Evolutionary conservation across 2,113 vertebrate genomes (phyloP), one percentile per base, ranked within the genome.

Genomic region (Zapornia atra): DNA sequence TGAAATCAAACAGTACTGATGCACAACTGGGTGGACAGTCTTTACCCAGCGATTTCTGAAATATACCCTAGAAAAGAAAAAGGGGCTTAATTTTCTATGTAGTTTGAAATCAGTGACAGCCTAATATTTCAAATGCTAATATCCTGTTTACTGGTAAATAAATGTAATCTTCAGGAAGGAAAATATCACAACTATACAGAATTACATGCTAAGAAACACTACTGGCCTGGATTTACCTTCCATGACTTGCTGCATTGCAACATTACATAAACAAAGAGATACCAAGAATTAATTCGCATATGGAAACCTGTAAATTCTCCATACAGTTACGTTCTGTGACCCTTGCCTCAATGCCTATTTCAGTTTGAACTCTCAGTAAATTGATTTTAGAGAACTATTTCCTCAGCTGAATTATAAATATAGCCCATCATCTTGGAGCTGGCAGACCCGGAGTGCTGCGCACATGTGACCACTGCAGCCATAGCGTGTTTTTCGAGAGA

Each of bases 11-110:
- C 99, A 99, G 98, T 99, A 99, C 98, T 99, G 99, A 98, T 99
- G 99, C 97, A 99, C 99, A 85, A 99, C 97, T 78, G 99, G 99
- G 97, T 99, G 99, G 92, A 99, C 99, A 34, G 99, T 99, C 98
- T 99, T 99, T 91, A 99, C 99, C 99, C 99, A 99, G 97, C 99
- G 99, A 97, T 99, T 99, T 98, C 99, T 98, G 98, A 99, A 99
- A 98, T 99, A 99, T 97, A 99, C 99, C 99, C 99, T 99, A 96
- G 31, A 88, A 95, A 94, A 90, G 81, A 91, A 95, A 88, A 97
- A 73, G 96, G 78, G 93, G 18, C 18, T 96, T 75, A 97, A 71
- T 97, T 96, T 96, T 91, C 83, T 14, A 60, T 71, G 40, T 60
- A 82, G 22, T 80, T 20, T 71, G 69, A 85, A 63, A 73, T 88